These are phyloP conservation scores for Diorhabda sublineata DNA, from an alignment of 1,140 invertebrate genomes.

Conservation along the genomic window DNA sequence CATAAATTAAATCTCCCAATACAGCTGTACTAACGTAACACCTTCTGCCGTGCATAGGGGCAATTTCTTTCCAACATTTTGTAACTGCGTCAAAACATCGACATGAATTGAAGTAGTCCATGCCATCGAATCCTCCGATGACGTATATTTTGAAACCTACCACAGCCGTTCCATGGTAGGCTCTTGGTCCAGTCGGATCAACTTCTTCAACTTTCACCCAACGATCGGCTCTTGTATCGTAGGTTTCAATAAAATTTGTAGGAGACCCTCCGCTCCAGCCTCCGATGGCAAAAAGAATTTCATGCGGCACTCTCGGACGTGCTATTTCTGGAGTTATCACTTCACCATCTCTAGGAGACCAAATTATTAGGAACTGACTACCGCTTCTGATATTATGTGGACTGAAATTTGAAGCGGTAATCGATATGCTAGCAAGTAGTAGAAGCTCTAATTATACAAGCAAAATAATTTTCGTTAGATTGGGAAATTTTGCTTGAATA, in stretches of 20 bases:
- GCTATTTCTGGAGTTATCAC: constrained; percentile 61
- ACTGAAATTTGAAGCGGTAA: constrained; percentile 21
- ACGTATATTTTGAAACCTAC: constrained; percentile 63
- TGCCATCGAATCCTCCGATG: constrained; percentile 63
- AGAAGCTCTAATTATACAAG: no score
- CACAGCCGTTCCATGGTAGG: constrained; percentile 69
- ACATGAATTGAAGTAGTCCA: constrained; percentile 62
- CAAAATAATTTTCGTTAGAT: no score
- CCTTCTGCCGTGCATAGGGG: constrained; percentile 62
- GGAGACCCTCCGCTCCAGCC: constrained; percentile 71
- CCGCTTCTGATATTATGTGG: constrained; percentile 6
- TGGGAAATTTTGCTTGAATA: no score
- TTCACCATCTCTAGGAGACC: constrained; percentile 51
- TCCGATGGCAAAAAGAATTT: constrained; percentile 69
- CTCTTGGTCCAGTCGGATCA: constrained; percentile 60
- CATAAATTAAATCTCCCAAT: constrained; percentile 61
- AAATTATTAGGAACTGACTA: constrained; percentile 29
- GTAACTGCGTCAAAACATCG: constrained; percentile 61
- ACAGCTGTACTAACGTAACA: constrained; percentile 66
- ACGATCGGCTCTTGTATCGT: constrained; percentile 71
- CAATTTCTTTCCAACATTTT: constrained; percentile 60
- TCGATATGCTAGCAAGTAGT: constrained; percentile 1
- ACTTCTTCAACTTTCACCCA: constrained; percentile 64
- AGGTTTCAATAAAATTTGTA: constrained; percentile 71
- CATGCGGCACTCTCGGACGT: constrained; percentile 62